Evolutionary conservation across 1,140 invertebrate genomes (phyloP), one percentile per base, ranked within the genome.

Genomic region (Euschistus heros): DNA sequence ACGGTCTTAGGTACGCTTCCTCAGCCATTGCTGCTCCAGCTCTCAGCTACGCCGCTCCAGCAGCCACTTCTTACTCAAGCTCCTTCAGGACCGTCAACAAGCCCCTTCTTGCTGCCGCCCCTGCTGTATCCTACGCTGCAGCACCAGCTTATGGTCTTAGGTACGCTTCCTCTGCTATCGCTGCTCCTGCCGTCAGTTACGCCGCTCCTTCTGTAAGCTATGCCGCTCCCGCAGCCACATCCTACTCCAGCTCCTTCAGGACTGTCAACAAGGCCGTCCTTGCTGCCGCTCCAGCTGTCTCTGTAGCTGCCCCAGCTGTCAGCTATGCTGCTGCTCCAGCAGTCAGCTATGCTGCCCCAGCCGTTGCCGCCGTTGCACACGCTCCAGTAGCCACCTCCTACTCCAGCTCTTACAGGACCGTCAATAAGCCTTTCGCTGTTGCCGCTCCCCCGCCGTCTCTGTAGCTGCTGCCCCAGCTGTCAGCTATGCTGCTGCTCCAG

Each of bases 401-500:
- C 59, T 30, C 20, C 8, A 62, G 33, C 59, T 33, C 59, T 30
- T 62, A 42, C 33, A 62, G 59, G n/a, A 62, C 59, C 59, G 59
- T 62, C 59, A 62, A 62, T n/a, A 62, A 62, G 59, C 30, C 59
- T 15, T 1, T 62, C 15, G 30, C 30, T 24, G 14, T n/a, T 24
- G 59, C 59, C n/a, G 59, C 59, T 42, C 42, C 65, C 55, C 55
- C 18, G 55, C 26, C 6, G 20, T 59, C 18, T 18, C 55, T 22
- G 55, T 59, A 13, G 55, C 55, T 44, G 57, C 57, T 18, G 22
- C 57, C 50, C 42, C 65, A 17, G 20, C 55, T 22, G 50, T 66
- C 59, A n/a, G 22, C 17, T n/a, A 27, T 37, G 59, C 59, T 27
- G 47, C 47, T 6, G 62, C 62, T 17, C 62, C 30, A 3, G 33